Evolutionary conservation across 2,888 invertebrate genomes (phyloP).

Genomic region (Heliconius erato): DNA sequence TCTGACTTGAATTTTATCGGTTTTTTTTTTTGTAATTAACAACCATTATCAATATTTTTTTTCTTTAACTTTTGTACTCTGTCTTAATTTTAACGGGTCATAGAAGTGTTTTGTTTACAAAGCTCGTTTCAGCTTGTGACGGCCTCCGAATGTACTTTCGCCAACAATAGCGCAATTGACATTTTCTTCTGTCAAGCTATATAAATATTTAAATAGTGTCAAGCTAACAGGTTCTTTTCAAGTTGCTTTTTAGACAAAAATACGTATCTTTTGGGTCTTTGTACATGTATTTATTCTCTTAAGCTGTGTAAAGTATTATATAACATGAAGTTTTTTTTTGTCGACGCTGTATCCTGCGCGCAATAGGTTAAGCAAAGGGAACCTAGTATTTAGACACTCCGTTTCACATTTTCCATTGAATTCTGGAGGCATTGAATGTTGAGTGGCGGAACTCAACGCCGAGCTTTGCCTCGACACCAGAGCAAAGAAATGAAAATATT

Average conservation of each 20-base stretch:
- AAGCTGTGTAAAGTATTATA: neutral
- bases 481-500: too few relatives aligned
- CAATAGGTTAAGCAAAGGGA: too few relatives aligned
- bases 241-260: conserved; percentile 27
- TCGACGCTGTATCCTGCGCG: too few relatives aligned
- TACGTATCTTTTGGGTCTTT: conserved; percentile 12
- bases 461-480: too few relatives aligned
- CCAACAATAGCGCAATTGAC: conserved; percentile 40
- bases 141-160: conserved; percentile 29
- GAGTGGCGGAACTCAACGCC: too few relatives aligned
- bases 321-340: neutral
- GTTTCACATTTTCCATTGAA: too few relatives aligned
- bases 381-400: too few relatives aligned
- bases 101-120: conserved; percentile 7
- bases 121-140: conserved; percentile 25
- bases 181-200: conserved; percentile 34
- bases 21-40: neutral
- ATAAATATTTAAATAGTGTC: conserved; percentile 41
- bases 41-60: neutral
- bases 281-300: neutral
- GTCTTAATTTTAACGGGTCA: neutral
- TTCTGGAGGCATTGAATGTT: too few relatives aligned
- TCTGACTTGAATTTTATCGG: too few relatives aligned
- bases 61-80: neutral
- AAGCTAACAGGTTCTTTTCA: conserved; percentile 33